phyloP scores from a whole-genome alignment of 2,888 invertebrate species.

The Cosmopolites sordidus region DNA sequence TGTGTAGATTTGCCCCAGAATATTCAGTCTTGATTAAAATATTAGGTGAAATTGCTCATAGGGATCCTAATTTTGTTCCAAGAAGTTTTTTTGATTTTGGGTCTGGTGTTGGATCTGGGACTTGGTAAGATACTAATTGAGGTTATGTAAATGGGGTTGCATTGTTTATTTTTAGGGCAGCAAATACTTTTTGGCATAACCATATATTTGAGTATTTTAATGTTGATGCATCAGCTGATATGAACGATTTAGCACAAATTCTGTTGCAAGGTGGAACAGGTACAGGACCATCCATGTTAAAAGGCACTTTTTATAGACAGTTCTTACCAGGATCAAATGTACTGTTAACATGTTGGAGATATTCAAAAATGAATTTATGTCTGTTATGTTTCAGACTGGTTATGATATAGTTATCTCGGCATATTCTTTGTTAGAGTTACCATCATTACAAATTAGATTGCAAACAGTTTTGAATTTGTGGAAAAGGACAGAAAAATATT shows the following conservation, averaged over 20 bases:
- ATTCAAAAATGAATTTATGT: background rate
- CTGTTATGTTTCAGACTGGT: conserved; percentile 50
- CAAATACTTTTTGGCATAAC: conserved; percentile 66
- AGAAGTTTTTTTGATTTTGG: conserved; percentile 84
- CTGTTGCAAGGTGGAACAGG: conserved; percentile 65
- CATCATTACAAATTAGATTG: conserved; percentile 60
- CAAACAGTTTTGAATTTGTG: conserved; percentile 73
- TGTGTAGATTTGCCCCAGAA: conserved; percentile 67
- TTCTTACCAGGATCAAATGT: conserved; percentile 68
- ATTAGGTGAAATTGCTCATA: conserved; percentile 66
- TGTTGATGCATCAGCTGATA: conserved; percentile 75
- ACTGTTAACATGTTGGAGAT: conserved; percentile 18
- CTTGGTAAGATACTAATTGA: conserved; percentile 55
- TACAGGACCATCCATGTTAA: conserved; percentile 56
- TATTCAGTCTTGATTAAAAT: conserved; percentile 69
- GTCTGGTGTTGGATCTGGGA: conserved; percentile 77
- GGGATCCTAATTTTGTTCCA: conserved; percentile 67
- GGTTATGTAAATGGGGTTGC: no score
- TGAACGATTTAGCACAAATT: conserved; percentile 76
- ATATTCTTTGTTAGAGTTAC: conserved; percentile 76
- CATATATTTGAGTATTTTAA: conserved; percentile 77
- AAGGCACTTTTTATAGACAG: conserved; percentile 70
- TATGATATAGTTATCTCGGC: conserved; percentile 81
- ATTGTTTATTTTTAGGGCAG: conserved; percentile 52
- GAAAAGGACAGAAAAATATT: conserved; percentile 77